Conservation (phyloP, 2,113 vertebrate genomes). For the Phasianus colchicus region DNA sequence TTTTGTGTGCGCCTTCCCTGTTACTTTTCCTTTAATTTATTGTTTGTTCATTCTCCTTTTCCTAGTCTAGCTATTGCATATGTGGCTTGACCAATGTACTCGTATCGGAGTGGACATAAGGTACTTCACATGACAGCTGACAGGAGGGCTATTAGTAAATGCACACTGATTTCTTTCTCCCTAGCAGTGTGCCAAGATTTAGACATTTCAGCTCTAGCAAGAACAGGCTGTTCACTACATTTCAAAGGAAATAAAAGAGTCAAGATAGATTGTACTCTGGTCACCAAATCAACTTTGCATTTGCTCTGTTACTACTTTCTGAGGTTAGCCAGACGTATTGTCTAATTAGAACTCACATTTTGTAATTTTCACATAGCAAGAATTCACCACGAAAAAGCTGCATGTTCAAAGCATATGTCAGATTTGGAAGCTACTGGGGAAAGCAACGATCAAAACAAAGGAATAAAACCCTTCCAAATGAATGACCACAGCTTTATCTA, state of each 20-base stretch:
- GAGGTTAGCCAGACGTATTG: background rate
- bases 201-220: background rate
- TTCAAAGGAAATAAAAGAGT: background rate
- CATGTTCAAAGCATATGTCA: background rate
- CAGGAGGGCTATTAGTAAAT: background rate
- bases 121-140: background rate
- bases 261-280: background rate
- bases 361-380: background rate
- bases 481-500: background rate
- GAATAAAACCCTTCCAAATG: background rate
- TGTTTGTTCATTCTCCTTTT: background rate
- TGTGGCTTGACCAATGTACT: background rate
- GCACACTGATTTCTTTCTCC: background rate
- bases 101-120: background rate
- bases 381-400: background rate
- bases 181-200: background rate
- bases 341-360: background rate
- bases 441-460: background rate
- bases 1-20: background rate
- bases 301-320: background rate
- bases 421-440: background rate
- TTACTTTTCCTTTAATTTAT: background rate
- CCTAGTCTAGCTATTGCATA: background rate
- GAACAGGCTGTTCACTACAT: background rate
- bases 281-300: background rate